Evolutionary conservation across 2,888 invertebrate species (phyloP).

Genomic region (Pandemis heparana): DNA sequence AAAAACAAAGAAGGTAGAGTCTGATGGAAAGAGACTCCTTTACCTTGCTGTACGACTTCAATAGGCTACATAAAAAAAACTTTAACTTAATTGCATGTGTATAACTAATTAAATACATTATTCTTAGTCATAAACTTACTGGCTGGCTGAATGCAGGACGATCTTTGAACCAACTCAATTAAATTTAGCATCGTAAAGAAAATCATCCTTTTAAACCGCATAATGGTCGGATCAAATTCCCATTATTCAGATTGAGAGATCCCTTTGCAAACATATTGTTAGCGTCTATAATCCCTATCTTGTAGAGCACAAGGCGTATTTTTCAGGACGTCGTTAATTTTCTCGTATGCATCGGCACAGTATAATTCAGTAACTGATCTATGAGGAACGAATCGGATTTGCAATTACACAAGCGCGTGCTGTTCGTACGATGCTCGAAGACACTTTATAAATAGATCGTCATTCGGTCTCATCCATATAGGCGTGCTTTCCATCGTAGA

Average conservation of each 20-base stretch:
- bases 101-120: no score
- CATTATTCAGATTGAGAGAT: slow-evolving; percentile 29
- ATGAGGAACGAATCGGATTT: background rate
- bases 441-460: no score
- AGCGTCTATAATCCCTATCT: background rate
- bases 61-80: no score
- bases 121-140: background rate
- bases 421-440: background rate
- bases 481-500: no score
- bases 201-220: slow-evolving; percentile 35
- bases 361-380: background rate
- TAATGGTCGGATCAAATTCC: slow-evolving; percentile 34
- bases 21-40: no score
- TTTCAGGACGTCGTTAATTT: slow-evolving; percentile 6
- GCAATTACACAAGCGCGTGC: background rate
- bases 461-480: no score
- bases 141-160: background rate
- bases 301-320: slow-evolving; percentile 12
- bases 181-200: slow-evolving; percentile 4
- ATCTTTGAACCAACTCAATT: background rate
- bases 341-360: slow-evolving; percentile 5
- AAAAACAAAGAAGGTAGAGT: no score
- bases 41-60: no score
- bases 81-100: no score
- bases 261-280: slow-evolving; percentile 14